Conservation (phyloP, 1,140 invertebrate genomes). For the Bilobella aurantiaca region DNA sequence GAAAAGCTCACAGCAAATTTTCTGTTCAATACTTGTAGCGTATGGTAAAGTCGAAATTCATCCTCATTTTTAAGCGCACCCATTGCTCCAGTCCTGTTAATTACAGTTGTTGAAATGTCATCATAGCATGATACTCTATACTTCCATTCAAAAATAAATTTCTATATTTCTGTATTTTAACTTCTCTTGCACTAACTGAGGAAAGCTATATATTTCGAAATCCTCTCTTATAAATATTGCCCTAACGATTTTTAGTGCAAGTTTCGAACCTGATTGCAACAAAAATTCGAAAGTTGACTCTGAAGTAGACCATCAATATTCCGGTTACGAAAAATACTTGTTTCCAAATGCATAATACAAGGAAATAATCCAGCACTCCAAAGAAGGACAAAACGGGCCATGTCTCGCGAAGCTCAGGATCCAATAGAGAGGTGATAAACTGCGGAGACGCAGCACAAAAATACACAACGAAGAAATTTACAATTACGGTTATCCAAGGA, state of each 20-base stretch:
- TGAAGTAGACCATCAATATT: neutral
- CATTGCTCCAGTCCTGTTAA: too few species aligned
- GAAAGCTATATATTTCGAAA: too few species aligned
- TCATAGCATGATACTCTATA: neutral
- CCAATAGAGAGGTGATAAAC: neutral
- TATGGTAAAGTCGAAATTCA: neutral
- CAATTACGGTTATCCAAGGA: neutral
- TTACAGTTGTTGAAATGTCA: too few species aligned
- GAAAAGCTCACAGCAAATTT: neutral
- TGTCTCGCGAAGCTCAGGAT: neutral
- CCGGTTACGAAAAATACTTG: neutral
- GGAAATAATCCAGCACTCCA: neutral
- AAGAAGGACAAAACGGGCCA: neutral
- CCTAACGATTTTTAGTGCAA: too few species aligned
- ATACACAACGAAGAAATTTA: neutral
- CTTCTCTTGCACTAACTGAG: too few species aligned
- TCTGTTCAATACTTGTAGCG: neutral
- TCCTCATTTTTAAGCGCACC: too few species aligned
- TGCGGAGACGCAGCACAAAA: neutral
- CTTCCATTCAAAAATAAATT: neutral
- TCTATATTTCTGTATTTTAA: too few species aligned
- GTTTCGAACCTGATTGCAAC: neutral
- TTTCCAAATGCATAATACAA: neutral
- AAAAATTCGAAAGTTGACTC: neutral
- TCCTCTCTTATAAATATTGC: too few species aligned